Base-by-base conservation (phyloP, 2,888 invertebrate species). In the Pemphredon lugubris region DNA sequence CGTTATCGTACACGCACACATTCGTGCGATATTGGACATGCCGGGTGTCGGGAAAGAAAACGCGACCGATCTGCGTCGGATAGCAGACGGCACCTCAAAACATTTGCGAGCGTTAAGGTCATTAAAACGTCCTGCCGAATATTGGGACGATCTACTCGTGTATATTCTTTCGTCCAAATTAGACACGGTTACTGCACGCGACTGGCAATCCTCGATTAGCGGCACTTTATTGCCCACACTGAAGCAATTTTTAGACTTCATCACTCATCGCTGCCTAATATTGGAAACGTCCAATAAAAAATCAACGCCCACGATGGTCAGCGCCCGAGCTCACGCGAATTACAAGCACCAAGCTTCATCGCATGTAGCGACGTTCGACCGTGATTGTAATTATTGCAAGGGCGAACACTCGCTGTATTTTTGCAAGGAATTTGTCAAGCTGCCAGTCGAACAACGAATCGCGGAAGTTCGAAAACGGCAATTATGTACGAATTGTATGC, bases 61-160 rank as follows among this genome's bases (percentile, higher is more conserved):
- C 6, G 30, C 48, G 2, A n/a, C 9, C 0, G 51, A 47, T 1
- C 55, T 84, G 18, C 45, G 81, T 13, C 60, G 73, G 20, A 50
- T 84, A 0, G 34, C 78, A 0, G 82, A 84, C 44, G 40, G 59
- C 2, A 40, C 79, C 0, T 20, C 63, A 11, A 82, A 76, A 47
- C 83, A 84, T 30, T 18, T 81, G 16, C 60, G 74, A 3, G 72
- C 82, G 0, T 54, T 83, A 21, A 63, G 74, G n/a, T 65, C 70
- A 0, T 47, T 84, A 14, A 75, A 69, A 7, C 59, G 71, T 21
- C 65, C 78, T 1, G 74, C 73, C 9, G 66, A 79, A 0, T 23
- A 44, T 5, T 84, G 83, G 83, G 78, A 80, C 47, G 71, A 66
- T 5, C 14, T 82, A 0, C 11, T 83, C 16, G 71, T 82, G 18